These are phyloP conservation scores for Drosophila virilis DNA, from an alignment of 1,140 invertebrate species.

Conservation along the genomic window DNA sequence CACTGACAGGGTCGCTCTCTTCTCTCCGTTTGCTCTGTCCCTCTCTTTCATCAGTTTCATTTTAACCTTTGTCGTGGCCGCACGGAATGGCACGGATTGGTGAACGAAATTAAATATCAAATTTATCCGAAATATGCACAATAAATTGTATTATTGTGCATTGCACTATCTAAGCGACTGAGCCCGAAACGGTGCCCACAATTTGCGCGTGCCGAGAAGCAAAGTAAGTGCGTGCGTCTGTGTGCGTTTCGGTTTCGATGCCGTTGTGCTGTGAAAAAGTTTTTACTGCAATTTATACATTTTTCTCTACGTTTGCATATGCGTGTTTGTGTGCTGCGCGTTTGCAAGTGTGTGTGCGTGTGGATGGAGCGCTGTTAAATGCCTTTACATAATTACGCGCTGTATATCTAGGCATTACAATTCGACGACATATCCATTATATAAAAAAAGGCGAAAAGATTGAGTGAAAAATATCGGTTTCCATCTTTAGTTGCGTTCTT, in stretches of 20 bases:
- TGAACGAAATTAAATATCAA: slow-evolving; percentile 43
- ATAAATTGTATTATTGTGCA: slow-evolving; percentile 67
- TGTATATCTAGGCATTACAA: slow-evolving; percentile 18
- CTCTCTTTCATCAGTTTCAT: slow-evolving; percentile 56
- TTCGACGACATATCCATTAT: slow-evolving; percentile 45
- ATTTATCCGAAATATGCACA: slow-evolving; percentile 65
- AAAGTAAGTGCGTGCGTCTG: slow-evolving; percentile 46
- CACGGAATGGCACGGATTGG: slow-evolving; percentile 50
- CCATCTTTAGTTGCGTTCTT: slow-evolving; percentile 64
- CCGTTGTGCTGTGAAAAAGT: slow-evolving; percentile 71
- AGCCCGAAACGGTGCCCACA: slow-evolving; percentile 8
- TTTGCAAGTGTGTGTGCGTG: slow-evolving; percentile 26
- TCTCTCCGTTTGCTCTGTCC: slow-evolving; percentile 26
- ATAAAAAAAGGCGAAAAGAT: slow-evolving; percentile 49
- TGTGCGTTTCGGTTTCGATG: slow-evolving; percentile 37
- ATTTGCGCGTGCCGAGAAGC: slow-evolving; percentile 28
- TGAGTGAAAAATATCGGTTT: slow-evolving; percentile 61
- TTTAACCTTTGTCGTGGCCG: slow-evolving; percentile 55
- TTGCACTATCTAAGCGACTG: slow-evolving; percentile 38
- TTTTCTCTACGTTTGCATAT: slow-evolving; percentile 72
- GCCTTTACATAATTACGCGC: slow-evolving; percentile 76
- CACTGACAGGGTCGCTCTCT: slow-evolving; percentile 38
- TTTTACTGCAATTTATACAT: slow-evolving; percentile 76
- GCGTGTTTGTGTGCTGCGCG: slow-evolving; percentile 29
- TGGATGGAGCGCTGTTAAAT: slow-evolving; percentile 64